Percentiles rank a stretch among this genome's conserved stretches.
Evolutionary conservation across 2,113 vertebrate genomes (phyloP).

Genomic region (Mungos mungo): DNA sequence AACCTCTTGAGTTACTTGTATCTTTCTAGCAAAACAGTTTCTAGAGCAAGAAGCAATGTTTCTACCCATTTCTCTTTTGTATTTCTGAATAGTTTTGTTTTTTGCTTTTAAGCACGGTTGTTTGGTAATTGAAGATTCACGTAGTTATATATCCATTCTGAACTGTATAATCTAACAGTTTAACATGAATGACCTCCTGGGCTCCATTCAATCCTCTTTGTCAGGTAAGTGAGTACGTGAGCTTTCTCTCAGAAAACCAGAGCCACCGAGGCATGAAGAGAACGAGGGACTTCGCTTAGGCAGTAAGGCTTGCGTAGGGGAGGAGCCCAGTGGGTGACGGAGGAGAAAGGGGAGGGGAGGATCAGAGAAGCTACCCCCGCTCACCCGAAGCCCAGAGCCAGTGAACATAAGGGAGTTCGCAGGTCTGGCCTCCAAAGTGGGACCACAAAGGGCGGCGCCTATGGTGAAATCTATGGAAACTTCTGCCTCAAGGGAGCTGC

Average conservation of each 20-base stretch:
- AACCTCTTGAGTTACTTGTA: neutral
- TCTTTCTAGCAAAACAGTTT: neutral
- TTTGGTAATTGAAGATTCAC: neutral
- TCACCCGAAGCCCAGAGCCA: no score
- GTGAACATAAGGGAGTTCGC: no score
- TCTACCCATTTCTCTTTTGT: neutral
- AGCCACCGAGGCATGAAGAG: rapidly evolving
- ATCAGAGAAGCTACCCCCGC: neutral
- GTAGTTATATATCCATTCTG: neutral
- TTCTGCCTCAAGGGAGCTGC: neutral
- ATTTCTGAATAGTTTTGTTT: neutral
- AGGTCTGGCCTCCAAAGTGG: no score
- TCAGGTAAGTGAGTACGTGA: neutral
- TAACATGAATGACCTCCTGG: neutral
- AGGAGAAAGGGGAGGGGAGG: neutral
- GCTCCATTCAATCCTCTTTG: neutral
- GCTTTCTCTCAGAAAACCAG: neutral
- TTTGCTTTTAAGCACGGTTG: neutral
- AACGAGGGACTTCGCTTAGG: neutral
- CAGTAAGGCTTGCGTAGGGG: neutral
- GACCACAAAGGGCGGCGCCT: neutral
- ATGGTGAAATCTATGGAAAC: neutral
- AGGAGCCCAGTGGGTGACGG: neutral
- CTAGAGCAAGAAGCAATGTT: neutral
- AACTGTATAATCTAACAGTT: neutral